Percentiles rank a stretch among this genome's conserved stretches.
These are phyloP conservation scores for Bujurquina vittata DNA, from an alignment of 2,113 vertebrate genomes.

Conservation along the genomic window DNA sequence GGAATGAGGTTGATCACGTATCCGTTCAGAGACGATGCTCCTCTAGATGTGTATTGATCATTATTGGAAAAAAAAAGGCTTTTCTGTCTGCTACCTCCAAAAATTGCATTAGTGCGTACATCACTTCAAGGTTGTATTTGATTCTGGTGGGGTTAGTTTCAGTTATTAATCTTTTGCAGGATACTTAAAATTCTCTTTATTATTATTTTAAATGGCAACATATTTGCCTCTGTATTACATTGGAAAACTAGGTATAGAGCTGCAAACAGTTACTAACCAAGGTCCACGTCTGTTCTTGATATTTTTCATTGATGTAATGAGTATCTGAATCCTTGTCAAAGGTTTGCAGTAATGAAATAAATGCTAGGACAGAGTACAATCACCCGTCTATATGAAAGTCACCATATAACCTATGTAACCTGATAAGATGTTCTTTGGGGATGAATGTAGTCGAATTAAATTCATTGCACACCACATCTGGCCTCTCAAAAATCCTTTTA, in stretches of 20 bases:
- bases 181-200: not conserved
- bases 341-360: not conserved
- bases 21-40: slow-evolving; percentile 19
- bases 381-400: not conserved
- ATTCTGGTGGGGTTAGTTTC: not conserved
- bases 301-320: not conserved
- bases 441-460: slow-evolving; percentile 47
- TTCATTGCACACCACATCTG: slow-evolving; percentile 61
- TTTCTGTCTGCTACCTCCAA: slow-evolving; percentile 43
- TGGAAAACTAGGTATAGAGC: not conserved
- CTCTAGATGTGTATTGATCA: slow-evolving; percentile 58
- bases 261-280: not conserved
- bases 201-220: not conserved
- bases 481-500: slow-evolving; percentile 67
- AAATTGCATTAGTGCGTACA: not conserved
- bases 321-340: not conserved
- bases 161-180: not conserved
- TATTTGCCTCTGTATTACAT: not conserved
- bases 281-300: not conserved
- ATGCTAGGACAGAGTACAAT: slow-evolving; percentile 1
- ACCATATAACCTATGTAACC: slow-evolving; percentile 10
- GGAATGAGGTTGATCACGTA: not conserved
- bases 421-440: slow-evolving; percentile 43
- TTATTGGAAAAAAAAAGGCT: slow-evolving; percentile 26
- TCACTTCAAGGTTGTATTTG: not conserved